Base-by-base conservation (phyloP, 2,797 vertebrate species). In the Triplophysa bombifrons region DNA sequence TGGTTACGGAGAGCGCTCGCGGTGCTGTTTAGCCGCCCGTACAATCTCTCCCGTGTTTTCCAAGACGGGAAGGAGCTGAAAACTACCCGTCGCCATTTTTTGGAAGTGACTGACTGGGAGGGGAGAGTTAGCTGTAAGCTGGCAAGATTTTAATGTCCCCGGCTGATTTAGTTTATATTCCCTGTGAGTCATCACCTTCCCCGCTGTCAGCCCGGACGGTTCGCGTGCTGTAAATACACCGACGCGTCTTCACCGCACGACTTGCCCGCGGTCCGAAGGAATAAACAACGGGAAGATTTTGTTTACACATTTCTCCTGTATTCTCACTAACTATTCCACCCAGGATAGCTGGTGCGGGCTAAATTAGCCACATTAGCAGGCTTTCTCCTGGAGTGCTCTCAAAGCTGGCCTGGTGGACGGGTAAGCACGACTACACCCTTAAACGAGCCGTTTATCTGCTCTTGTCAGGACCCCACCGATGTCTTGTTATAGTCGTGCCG, bases 81-180 rank as follows among this genome's bases (percentile, higher is more conserved):
- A 87, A 89, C 83, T 86, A 83, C 38, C 65, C 90, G 91, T 86
- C 93, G 93, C 93, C 93, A 95, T 94, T 92, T 94, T 94, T 92
- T 87, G 90, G 88, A 89, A 91, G 88, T 88, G 82, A 65, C 80
- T 87, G 82, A 73, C 82, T 86, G 80, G 80, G 84, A 85, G 86
- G 83, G 85, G 81, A 69, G 82, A 87, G 80, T 87, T 86, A 81
- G 84, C 81, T 55, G 63, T 78, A 44, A 51, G 77, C 80, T 81
- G 87, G 86, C 86, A 64, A 27, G 48, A 80, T 60, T 73, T 83
- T 50, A 87, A 89, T 90, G 88, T 51, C 89, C 89, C 84, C 88
- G 84, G 87, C 74, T 68, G 85, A 19, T 68, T 53, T 79, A 44
- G 76, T 72, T 81, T 34, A 69, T 68, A n/a, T 71, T 41, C 51